phyloP scores from a whole-genome alignment of 2,113 vertebrate species.

The Todiramphus chloris region DNA sequence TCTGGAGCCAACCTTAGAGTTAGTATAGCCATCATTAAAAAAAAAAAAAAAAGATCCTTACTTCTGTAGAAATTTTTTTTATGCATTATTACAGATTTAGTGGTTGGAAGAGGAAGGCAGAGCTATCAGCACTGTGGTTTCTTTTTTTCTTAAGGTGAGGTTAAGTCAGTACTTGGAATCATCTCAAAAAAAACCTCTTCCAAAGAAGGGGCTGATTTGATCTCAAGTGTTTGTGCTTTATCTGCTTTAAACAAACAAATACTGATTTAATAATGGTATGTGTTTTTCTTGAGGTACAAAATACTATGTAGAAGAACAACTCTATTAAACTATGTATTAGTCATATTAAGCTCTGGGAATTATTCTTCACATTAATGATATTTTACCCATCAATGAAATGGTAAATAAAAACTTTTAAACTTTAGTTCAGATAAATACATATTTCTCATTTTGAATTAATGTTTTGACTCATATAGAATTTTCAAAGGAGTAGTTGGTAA shows the following conservation, averaged over 20 bases:
- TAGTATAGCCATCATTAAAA: not conserved
- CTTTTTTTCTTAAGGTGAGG: not conserved
- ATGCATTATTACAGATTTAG: not conserved
- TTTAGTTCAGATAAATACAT: not conserved
- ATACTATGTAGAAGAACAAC: not conserved
- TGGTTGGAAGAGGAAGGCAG: not conserved
- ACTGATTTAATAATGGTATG: not conserved
- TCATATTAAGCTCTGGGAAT: not conserved
- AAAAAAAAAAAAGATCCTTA: not conserved
- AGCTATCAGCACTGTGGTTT: not conserved
- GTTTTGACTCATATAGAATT: not conserved
- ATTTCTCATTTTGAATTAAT: not conserved
- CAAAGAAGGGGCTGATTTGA: not conserved
- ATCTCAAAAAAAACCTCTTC: not conserved
- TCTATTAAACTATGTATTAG: not conserved
- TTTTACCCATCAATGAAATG: not conserved
- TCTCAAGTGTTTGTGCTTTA: constrained; percentile 9
- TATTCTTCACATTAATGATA: not conserved
- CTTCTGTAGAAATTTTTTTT: not conserved
- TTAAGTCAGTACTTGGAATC: not conserved
- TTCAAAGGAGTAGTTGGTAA: not conserved
- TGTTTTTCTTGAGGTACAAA: constrained; percentile 1
- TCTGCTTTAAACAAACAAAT: constrained; percentile 35
- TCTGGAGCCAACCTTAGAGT: not conserved
- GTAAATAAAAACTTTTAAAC: not conserved